These are phyloP conservation scores for Coregonus ussuriensis DNA, from an alignment of 2,797 vertebrate genomes.

Conservation along the genomic window DNA sequence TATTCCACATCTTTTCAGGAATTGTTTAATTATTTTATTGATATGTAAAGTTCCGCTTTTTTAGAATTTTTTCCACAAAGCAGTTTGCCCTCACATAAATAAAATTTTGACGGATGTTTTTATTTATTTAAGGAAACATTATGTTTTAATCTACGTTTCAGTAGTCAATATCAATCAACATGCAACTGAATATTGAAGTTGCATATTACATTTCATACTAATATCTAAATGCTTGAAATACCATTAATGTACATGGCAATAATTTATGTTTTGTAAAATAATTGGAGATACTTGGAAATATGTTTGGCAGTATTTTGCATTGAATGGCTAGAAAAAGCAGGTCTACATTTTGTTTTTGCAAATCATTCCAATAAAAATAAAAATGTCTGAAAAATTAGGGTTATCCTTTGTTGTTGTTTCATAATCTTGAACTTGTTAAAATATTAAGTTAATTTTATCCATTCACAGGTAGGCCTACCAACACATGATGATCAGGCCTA, in stretches of 20 bases:
- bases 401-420: neutral
- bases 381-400: slow-evolving; percentile 37
- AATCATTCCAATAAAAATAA: slow-evolving; percentile 81
- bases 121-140: too few species aligned
- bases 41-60: slow-evolving; percentile 39
- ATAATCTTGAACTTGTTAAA: neutral
- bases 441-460: neutral
- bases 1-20: slow-evolving; percentile 52
- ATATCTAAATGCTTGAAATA: slow-evolving; percentile 36
- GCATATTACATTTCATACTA: slow-evolving; percentile 30
- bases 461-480: neutral
- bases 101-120: slow-evolving; percentile 4
- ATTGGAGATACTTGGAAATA: slow-evolving; percentile 40
- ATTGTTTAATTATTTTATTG: slow-evolving; percentile 50
- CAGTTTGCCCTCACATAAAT: slow-evolving; percentile 32
- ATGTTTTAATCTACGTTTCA: slow-evolving; percentile 6
- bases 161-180: neutral
- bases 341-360: slow-evolving; percentile 70
- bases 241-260: slow-evolving; percentile 26
- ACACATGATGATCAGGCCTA: too few species aligned
- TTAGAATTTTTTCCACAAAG: slow-evolving; percentile 34
- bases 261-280: slow-evolving; percentile 34
- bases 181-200: slow-evolving; percentile 28
- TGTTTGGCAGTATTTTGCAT: slow-evolving; percentile 51
- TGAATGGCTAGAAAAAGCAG: slow-evolving; percentile 62